phyloP scores from a whole-genome alignment of 2,888 invertebrate genomes.

The Idaea dimidiata region DNA sequence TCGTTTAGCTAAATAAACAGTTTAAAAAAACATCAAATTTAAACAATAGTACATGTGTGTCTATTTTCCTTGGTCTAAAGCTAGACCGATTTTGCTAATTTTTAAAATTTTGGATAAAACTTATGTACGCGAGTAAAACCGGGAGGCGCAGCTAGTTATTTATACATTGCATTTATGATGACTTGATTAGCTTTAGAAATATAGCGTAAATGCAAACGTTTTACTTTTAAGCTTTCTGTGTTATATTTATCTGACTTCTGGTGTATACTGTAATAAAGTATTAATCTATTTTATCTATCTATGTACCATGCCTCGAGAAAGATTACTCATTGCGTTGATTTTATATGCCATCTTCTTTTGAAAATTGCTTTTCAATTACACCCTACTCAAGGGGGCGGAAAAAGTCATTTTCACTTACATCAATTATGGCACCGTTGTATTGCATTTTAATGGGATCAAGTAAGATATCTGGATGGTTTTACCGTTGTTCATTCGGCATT shows the following conservation, averaged over 20 bases:
- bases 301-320: not conserved
- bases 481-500: not conserved
- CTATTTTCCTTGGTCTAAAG: not conserved
- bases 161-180: not conserved
- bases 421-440: not conserved
- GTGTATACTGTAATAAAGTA: too few relatives aligned
- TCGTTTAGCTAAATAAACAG: too few relatives aligned
- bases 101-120: too few relatives aligned
- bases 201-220: too few relatives aligned
- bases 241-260: too few relatives aligned
- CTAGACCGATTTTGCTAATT: too few relatives aligned
- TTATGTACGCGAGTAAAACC: too few relatives aligned
- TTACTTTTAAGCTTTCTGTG: too few relatives aligned
- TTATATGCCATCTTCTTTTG: not conserved
- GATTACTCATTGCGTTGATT: not conserved
- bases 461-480: not conserved
- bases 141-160: too few relatives aligned
- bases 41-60: not conserved
- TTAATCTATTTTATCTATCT: too few relatives aligned
- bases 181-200: not conserved
- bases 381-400: not conserved
- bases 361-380: conserved; percentile 1
- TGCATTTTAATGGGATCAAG: not conserved
- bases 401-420: not conserved
- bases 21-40: too few relatives aligned